A percentile compares a stretch with the other conserved stretches of the same genome.
These are phyloP conservation scores for Callorhinus ursinus DNA, from an alignment of 2,113 vertebrate species.

Conservation along the genomic window DNA sequence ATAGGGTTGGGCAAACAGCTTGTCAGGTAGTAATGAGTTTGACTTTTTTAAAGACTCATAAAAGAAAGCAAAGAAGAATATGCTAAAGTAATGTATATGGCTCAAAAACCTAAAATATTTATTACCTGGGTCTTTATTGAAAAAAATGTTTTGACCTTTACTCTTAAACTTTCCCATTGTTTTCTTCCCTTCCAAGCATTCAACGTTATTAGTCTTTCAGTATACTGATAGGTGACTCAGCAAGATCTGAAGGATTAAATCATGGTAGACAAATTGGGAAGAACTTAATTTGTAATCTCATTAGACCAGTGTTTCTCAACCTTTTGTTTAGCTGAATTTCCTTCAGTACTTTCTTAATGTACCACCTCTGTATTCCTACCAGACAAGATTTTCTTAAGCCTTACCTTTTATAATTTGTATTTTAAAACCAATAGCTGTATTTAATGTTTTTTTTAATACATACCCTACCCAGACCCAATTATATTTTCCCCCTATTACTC, in stretches of 20 bases:
- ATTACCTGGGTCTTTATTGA: neutral
- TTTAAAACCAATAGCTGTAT: neutral
- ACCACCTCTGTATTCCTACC: neutral
- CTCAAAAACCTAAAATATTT: neutral
- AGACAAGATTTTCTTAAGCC: neutral
- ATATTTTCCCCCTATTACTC: neutral
- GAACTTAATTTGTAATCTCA: conserved; percentile 10
- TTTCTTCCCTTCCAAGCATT: conserved; percentile 8
- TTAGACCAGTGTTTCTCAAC: neutral
- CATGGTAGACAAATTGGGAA: neutral
- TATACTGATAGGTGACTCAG: neutral
- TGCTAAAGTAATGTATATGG: neutral
- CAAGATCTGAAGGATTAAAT: conserved; percentile 12
- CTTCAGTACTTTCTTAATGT: neutral
- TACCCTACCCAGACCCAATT: neutral
- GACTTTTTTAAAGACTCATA: neutral
- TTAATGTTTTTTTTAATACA: neutral
- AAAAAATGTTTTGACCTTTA: neutral
- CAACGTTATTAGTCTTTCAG: neutral
- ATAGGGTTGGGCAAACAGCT: neutral
- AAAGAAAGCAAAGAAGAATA: neutral
- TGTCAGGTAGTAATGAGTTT: neutral
- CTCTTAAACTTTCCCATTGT: neutral
- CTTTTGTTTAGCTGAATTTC: neutral
- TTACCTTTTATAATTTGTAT: neutral